Evolutionary conservation across 2,797 vertebrate species (phyloP).

Genomic region (Sebastes matsubarae): DNA sequence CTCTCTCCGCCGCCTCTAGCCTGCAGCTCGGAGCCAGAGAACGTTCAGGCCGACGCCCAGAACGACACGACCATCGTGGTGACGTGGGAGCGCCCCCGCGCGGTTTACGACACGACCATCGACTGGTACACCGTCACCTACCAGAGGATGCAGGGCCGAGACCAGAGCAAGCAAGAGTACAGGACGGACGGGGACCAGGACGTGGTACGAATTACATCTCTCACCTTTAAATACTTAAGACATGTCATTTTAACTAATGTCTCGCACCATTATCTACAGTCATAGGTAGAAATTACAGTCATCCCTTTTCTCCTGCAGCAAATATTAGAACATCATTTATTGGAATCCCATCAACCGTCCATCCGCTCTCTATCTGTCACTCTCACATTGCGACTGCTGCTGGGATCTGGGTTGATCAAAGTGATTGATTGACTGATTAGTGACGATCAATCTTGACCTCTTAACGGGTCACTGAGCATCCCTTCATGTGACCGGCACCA

Average conservation of each 20-base stretch:
- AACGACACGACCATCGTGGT: constrained; percentile 95
- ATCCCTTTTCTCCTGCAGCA: background rate
- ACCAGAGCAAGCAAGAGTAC: constrained; percentile 90
- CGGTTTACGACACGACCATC: constrained; percentile 92
- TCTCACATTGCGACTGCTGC: background rate
- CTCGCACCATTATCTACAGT: background rate
- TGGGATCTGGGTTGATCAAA: constrained; percentile 18
- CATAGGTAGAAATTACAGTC: background rate
- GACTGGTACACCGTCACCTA: constrained; percentile 94
- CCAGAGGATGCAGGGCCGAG: constrained; percentile 89
- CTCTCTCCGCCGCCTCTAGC: constrained; percentile 73
- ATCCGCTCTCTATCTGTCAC: background rate
- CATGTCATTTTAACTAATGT: too few species aligned
- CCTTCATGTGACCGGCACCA: background rate
- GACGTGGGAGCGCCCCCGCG: constrained; percentile 93
- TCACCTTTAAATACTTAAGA: too few species aligned
- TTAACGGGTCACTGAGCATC: constrained; percentile 26
- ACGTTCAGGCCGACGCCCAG: constrained; percentile 92
- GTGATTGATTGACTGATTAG: background rate
- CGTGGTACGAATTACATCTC: constrained; percentile 79
- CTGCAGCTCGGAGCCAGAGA: constrained; percentile 95
- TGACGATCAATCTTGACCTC: constrained; percentile 19
- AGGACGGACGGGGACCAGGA: constrained; percentile 98
- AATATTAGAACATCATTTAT: background rate
- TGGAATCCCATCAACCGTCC: background rate